Conservation (phyloP, 2,888 invertebrate species). For the Drosophila leonis region DNA sequence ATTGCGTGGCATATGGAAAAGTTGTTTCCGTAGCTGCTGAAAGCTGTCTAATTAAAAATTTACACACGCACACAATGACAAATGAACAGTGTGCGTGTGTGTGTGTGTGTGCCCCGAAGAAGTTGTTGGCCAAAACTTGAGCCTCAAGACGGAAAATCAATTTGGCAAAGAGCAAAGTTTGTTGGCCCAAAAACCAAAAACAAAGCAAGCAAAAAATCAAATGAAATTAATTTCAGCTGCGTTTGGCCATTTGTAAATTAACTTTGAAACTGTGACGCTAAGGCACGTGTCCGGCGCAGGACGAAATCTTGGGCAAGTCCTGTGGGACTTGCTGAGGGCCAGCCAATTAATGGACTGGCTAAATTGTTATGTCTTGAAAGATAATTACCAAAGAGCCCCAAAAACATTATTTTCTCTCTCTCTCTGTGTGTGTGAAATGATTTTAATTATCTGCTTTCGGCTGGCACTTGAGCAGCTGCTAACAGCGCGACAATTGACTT, state of each 20-base stretch:
- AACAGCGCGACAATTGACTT: slow-evolving; percentile 71
- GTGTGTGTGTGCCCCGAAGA: slow-evolving; percentile 17
- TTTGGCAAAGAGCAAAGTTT: slow-evolving; percentile 79
- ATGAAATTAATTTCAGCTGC: slow-evolving; percentile 75
- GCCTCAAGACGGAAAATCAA: slow-evolving; percentile 69
- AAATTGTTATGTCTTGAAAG: slow-evolving; percentile 83
- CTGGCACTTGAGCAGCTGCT: slow-evolving; percentile 65
- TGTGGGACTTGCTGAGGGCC: slow-evolving; percentile 35
- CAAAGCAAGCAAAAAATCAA: slow-evolving; percentile 58
- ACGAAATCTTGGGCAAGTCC: slow-evolving; percentile 48
- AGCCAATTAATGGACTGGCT: slow-evolving; percentile 73
- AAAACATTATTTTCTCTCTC: slow-evolving; percentile 19
- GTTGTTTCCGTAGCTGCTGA: slow-evolving; percentile 56
- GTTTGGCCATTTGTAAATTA: slow-evolving; percentile 75
- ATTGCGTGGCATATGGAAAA: slow-evolving; percentile 74
- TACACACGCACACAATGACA: slow-evolving; percentile 57
- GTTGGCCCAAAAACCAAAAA: slow-evolving; percentile 17
- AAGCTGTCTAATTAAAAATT: slow-evolving; percentile 79
- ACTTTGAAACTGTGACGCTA: slow-evolving; percentile 51
- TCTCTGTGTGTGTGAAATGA: slow-evolving; percentile 72
- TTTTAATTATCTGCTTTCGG: slow-evolving; percentile 75
- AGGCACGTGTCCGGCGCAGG: slow-evolving; percentile 65
- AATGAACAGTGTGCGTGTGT: slow-evolving; percentile 31
- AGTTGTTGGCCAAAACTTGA: slow-evolving; percentile 46
- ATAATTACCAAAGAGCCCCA: slow-evolving; percentile 74